These are phyloP conservation scores for Hozukius guyotensis DNA, from an alignment of 2,797 vertebrate genomes.

Conservation along the genomic window DNA sequence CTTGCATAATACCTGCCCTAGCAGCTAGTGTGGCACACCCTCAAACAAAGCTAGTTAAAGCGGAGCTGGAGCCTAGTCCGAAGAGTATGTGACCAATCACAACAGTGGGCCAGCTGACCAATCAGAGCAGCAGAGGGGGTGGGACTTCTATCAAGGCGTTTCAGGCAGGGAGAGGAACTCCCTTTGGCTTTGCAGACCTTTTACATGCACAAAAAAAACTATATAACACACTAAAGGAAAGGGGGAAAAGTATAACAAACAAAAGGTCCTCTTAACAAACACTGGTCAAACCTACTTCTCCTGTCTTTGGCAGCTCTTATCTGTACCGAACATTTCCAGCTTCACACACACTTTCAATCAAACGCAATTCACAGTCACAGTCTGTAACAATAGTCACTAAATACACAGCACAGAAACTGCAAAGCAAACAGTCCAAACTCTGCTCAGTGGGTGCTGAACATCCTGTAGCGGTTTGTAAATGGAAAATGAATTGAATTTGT, in stretches of 20 bases:
- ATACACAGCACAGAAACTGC: slow-evolving; percentile 17
- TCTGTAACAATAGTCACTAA: background rate
- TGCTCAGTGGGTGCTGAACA: background rate
- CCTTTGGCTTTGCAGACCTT: no score
- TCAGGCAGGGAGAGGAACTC: no score
- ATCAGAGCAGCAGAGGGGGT: no score
- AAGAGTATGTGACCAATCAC: no score
- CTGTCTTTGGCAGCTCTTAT: background rate
- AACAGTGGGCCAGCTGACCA: no score
- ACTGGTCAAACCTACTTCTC: background rate
- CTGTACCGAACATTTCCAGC: background rate
- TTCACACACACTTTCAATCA: background rate
- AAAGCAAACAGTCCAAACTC: slow-evolving; percentile 15
- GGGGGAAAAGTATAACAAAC: background rate
- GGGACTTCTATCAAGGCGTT: no score
- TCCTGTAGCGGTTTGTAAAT: background rate
- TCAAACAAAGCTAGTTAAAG: no score
- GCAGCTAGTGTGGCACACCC: no score
- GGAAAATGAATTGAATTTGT: background rate
- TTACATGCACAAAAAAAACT: no score
- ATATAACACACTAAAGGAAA: no score
- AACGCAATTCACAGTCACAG: background rate
- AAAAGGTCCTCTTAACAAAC: background rate
- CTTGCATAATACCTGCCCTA: no score
- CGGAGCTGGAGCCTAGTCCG: no score